phyloP scores from a whole-genome alignment of 2,797 vertebrate species.

The Artibeus jamaicensis region DNA sequence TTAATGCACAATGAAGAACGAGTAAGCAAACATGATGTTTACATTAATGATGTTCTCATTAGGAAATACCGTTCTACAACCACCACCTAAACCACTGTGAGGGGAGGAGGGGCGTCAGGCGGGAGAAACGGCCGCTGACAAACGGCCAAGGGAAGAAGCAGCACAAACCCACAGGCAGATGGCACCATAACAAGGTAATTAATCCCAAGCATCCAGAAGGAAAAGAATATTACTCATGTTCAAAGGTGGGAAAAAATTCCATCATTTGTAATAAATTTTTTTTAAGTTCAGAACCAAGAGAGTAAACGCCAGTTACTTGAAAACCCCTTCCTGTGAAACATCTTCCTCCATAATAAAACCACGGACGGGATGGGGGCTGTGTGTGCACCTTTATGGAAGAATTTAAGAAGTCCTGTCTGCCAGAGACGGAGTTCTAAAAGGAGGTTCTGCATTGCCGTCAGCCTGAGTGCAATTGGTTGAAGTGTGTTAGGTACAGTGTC shows the following conservation, averaged over 20 bases:
- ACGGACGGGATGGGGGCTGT: not conserved
- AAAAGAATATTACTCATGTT: not conserved
- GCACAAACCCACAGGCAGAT: not conserved
- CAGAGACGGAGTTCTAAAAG: not conserved
- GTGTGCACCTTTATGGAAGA: not conserved
- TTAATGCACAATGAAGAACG: not conserved
- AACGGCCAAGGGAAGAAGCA: not conserved
- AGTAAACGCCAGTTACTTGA: not conserved
- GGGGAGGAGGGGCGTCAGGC: fast-evolving
- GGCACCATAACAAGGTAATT: not conserved
- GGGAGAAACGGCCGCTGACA: not conserved
- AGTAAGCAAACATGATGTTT: not conserved
- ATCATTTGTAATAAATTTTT: not conserved
- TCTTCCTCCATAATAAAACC: not conserved
- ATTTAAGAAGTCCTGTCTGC: not conserved
- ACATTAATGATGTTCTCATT: not conserved
- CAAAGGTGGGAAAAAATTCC: not conserved
- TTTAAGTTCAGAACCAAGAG: not conserved
- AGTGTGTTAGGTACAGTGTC: not conserved
- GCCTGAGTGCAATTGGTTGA: too few relatives aligned
- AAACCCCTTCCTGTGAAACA: not conserved
- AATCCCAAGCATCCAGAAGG: not conserved
- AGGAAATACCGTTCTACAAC: not conserved
- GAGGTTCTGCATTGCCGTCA: fast-evolving
- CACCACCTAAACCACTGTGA: not conserved